A percentile compares a stretch with the other conserved stretches of the same genome.
phyloP scores from a whole-genome alignment of 2,797 vertebrate genomes.

The Diceros bicornis region DNA sequence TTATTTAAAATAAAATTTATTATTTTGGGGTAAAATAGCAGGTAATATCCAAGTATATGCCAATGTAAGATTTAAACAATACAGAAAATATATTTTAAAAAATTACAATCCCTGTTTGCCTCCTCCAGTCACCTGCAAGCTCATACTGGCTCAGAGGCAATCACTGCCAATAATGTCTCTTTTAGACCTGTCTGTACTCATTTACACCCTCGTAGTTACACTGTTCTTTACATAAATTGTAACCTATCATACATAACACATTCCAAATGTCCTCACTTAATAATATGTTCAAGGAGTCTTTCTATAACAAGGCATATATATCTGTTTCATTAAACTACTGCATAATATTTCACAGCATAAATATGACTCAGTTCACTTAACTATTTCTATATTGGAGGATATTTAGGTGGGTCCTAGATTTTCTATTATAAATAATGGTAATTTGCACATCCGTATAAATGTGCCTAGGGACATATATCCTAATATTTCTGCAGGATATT shows the following conservation, averaged over 20 bases:
- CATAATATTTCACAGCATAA: neutral
- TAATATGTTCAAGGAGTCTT: neutral
- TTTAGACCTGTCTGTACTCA: neutral
- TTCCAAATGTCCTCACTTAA: neutral
- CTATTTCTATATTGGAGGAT: neutral
- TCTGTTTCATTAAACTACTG: neutral
- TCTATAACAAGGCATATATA: neutral
- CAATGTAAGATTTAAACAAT: neutral
- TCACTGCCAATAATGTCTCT: neutral
- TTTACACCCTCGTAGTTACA: neutral
- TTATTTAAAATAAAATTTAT: neutral
- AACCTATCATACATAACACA: neutral
- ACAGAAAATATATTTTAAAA: neutral
- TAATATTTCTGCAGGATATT: neutral
- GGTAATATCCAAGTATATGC: neutral
- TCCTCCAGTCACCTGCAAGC: neutral
- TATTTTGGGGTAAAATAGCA: neutral
- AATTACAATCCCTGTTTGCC: neutral
- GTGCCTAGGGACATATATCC: neutral
- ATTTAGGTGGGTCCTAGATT: neutral
- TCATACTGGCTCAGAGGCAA: neutral
- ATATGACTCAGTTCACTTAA: neutral
- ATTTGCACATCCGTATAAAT: neutral
- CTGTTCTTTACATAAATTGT: neutral
- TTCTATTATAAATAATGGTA: neutral